Evolutionary conservation across 2,888 invertebrate species (phyloP).

Genomic region (Teleiodes luculella): DNA sequence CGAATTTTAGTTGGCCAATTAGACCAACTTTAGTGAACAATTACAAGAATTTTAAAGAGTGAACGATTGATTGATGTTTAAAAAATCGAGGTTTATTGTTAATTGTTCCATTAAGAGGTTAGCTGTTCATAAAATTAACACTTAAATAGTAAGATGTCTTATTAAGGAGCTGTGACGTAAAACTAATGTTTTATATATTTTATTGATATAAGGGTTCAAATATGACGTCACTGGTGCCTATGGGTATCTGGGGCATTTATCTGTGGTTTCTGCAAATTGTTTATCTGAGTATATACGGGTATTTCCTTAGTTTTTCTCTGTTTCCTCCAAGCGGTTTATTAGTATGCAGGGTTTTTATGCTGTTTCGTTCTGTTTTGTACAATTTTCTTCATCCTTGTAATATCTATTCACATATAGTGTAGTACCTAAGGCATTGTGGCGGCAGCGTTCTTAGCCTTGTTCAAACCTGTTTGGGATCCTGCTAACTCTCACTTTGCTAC

Average conservation of each 20-base stretch:
- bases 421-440: neutral
- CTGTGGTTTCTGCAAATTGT: neutral
- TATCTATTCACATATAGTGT: neutral
- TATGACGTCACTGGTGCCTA: too few relatives aligned
- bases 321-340: neutral
- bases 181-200: too few relatives aligned
- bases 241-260: neutral
- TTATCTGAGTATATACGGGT: neutral
- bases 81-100: constrained; percentile 1
- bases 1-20: neutral
- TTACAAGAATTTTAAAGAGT: neutral
- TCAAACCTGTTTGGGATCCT: constrained; percentile 10
- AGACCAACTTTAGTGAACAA: neutral
- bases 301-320: neutral
- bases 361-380: neutral
- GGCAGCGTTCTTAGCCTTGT: constrained; percentile 4
- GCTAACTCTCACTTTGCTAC: constrained; percentile 9
- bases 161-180: neutral
- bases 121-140: neutral
- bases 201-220: too few relatives aligned
- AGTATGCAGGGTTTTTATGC: neutral
- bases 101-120: constrained; percentile 3
- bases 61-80: neutral
- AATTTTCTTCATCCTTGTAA: neutral
- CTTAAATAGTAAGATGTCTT: neutral